Evolutionary conservation across 2,797 vertebrate species (phyloP), one percentile per base, ranked within the genome.

Genomic region (Todus mexicanus): DNA sequence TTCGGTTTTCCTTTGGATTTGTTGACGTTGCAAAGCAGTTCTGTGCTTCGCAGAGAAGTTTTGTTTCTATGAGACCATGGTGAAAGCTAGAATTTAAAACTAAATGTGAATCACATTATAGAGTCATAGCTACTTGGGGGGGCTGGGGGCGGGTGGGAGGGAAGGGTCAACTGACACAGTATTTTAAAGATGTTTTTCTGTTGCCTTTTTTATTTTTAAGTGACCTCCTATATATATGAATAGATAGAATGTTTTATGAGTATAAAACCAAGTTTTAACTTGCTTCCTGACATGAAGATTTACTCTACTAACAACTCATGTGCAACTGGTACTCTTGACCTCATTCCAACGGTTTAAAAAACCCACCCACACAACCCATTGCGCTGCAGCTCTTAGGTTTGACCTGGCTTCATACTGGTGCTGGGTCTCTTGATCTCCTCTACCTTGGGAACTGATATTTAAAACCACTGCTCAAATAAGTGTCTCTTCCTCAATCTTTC

Each of bases 261-360:
- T 83, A 42, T 94, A 93, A 95, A 97, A 92, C 85, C 93, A 92
- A 96, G 94, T 97, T 94, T 96, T 95, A 94, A 96, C 87, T 95
- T 96, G 89, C 95, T 96, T 96, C 84, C 93, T 94, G 94, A 96
- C 88, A 70, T 96, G 95, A 96, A 96, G 94, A 96, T 94, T 97
- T 96, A 92, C 87, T 89, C 90, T 95, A 92, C 95, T 95, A 88
- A 96, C 95, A 96, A 95, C 96, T 97, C 96, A 93, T 74, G 95
- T 97, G 97, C 97, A 97, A 95, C 96, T 97, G 97, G 97, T 96
- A 96, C 93, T 97, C 95, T 97, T 97, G 97, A 97, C 96, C 96
- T 95, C 94, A 96, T 97, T 97, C 96, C 96, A 78, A 86, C 8
- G 47, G 35, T 93, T 93, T 90, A 72, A 92, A 94, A 94, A 95